Evolutionary conservation across 2,113 vertebrate species (phyloP).

Genomic region (Prochilodus magdalenae): DNA sequence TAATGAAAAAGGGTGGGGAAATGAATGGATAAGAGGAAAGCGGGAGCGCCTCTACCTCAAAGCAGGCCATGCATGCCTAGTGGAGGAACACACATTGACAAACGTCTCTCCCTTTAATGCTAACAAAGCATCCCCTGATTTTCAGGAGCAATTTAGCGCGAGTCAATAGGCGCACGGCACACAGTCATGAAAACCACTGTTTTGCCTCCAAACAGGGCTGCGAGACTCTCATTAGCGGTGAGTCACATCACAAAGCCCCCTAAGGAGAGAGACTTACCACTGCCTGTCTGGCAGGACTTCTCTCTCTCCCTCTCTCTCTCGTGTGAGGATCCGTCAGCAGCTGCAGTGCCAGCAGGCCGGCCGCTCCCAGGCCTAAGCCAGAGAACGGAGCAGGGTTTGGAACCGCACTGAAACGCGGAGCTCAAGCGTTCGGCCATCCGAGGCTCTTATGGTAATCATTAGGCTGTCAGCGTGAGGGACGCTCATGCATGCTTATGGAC

Average conservation of each 20-base stretch:
- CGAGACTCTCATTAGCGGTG: slow-evolving; percentile 24
- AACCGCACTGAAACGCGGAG: not conserved
- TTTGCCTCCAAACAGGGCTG: slow-evolving; percentile 1
- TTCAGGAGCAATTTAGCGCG: slow-evolving; percentile 4
- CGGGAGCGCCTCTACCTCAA: not conserved
- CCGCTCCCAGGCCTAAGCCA: not conserved
- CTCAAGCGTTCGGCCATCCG: too few relatives aligned
- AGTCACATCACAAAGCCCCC: slow-evolving; percentile 15
- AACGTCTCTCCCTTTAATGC: not conserved
- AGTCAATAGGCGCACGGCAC: slow-evolving; percentile 22
- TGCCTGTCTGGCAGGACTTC: not conserved
- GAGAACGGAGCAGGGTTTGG: not conserved
- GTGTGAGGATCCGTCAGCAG: not conserved
- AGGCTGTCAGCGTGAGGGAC: not conserved
- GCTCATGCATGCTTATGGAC: not conserved
- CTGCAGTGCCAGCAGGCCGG: not conserved
- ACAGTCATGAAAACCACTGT: slow-evolving; percentile 10
- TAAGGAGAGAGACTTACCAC: not conserved
- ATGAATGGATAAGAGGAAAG: not conserved
- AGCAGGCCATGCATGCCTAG: not conserved
- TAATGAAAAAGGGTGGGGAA: not conserved
- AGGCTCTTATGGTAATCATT: slow-evolving; percentile 14
- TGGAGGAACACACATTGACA: not conserved
- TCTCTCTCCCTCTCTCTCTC: not conserved
- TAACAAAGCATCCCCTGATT: slow-evolving; percentile 8